Percentiles rank a stretch among this genome's conserved stretches.
Evolutionary conservation across 2,113 vertebrate species (phyloP).

Genomic region (Psammodynastes pulverulentus): DNA sequence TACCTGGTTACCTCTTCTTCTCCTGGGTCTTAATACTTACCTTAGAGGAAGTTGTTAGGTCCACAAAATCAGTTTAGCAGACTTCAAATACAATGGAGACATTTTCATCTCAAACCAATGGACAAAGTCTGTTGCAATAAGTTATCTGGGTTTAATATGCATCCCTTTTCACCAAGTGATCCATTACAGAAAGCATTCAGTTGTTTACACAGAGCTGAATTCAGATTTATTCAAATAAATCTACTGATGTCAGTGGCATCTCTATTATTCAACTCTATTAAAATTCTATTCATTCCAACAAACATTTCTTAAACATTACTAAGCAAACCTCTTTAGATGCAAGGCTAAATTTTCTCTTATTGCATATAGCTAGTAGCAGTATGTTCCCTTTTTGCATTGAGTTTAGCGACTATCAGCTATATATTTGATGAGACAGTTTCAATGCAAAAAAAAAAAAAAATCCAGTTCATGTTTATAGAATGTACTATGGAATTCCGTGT

Average conservation of each 20-base stretch:
- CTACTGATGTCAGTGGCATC: background rate
- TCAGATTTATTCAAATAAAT: background rate
- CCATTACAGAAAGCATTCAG: background rate
- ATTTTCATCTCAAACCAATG: background rate
- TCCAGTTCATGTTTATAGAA: background rate
- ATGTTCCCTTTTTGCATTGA: background rate
- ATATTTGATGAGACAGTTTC: background rate
- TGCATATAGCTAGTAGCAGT: too few species aligned
- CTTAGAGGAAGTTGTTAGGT: background rate
- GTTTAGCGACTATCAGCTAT: background rate
- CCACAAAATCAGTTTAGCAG: background rate
- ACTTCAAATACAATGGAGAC: background rate
- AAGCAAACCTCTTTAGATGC: background rate
- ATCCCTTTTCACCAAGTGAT: background rate
- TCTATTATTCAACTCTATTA: background rate
- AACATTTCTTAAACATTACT: background rate
- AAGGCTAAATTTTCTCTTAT: background rate
- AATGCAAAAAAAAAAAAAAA: background rate
- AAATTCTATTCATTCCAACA: background rate
- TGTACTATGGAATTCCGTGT: background rate
- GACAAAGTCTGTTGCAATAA: background rate
- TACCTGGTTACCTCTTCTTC: background rate
- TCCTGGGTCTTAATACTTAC: background rate
- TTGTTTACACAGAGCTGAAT: background rate
- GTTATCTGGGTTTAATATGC: background rate